These are phyloP conservation scores for Ptiloglossa arizonensis DNA, from an alignment of 1,140 invertebrate species.

Conservation along the genomic window DNA sequence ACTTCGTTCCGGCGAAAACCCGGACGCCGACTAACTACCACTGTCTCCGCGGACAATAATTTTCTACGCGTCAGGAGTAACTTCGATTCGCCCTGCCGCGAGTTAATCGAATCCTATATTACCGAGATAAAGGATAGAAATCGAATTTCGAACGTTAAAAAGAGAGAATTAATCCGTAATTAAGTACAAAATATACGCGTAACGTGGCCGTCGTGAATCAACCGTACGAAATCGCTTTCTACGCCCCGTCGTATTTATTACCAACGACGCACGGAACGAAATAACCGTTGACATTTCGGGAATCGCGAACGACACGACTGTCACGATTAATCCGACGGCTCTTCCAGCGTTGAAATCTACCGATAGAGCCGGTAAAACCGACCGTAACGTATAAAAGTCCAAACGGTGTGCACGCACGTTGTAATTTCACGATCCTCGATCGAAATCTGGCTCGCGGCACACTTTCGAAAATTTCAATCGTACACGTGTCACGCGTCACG, in stretches of 20 bases:
- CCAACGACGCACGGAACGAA: not conserved
- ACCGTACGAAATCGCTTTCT: not conserved
- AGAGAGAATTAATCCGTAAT: not conserved
- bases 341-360: too few relatives aligned
- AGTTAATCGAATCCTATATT: slow-evolving; percentile 12
- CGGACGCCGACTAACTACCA: not conserved
- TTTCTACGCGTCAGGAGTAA: not conserved
- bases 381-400: too few relatives aligned
- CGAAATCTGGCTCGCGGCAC: too few relatives aligned
- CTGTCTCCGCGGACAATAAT: not conserved
- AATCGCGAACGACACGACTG: not conserved
- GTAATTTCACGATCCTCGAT: too few relatives aligned
- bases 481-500: too few relatives aligned
- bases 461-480: too few relatives aligned
- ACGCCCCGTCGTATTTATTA: not conserved
- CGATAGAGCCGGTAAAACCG: not conserved
- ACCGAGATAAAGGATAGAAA: not conserved
- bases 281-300: not conserved
- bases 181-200: not conserved
- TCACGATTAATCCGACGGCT: slow-evolving; percentile 14
- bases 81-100: not conserved
- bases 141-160: not conserved
- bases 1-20: not conserved
- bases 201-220: too few relatives aligned
- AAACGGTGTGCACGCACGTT: too few relatives aligned